phyloP scores from a whole-genome alignment of 2,888 invertebrate species.

The Meiosimyza decipiens region DNA sequence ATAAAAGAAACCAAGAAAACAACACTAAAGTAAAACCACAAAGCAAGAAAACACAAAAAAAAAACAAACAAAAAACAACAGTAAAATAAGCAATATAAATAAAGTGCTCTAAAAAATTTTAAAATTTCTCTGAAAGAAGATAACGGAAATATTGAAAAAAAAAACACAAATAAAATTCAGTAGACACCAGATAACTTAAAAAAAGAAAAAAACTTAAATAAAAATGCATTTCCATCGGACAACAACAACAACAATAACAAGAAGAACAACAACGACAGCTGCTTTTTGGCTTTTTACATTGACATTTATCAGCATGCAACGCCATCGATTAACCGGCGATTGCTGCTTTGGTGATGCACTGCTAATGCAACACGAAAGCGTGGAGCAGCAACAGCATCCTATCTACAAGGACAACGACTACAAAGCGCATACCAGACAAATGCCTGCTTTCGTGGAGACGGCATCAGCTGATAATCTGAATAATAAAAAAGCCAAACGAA shows the following conservation, averaged over 20 bases:
- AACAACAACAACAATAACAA: conserved; percentile 33
- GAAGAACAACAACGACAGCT: conserved; percentile 35
- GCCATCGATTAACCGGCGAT: conserved; percentile 54
- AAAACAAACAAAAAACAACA: conserved; percentile 23
- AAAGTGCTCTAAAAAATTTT: conserved; percentile 25
- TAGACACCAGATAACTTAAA: conserved; percentile 22
- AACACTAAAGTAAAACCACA: conserved; percentile 21
- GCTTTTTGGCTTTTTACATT: conserved; percentile 60
- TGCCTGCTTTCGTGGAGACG: background rate
- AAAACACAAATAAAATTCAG: conserved; percentile 34
- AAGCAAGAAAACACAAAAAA: conserved; percentile 1
- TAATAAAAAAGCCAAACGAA: conserved; percentile 39
- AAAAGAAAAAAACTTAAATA: background rate
- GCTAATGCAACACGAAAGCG: conserved; percentile 36
- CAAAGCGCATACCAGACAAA: background rate
- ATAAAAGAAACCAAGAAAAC: background rate
- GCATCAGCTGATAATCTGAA: conserved; percentile 26
- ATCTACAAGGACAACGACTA: conserved; percentile 16
- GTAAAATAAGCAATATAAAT: conserved; percentile 19
- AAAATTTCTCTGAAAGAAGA: conserved; percentile 11
- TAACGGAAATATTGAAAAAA: background rate
- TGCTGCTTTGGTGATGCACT: conserved; percentile 47
- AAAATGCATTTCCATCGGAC: conserved; percentile 56
- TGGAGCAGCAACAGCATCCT: conserved; percentile 38
- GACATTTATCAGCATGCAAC: conserved; percentile 57